Percentiles rank a stretch among this genome's conserved stretches.
Evolutionary conservation across 37 sponge, comb jelly and placozoan genomes (phyloP).

Genomic region (Beroe forskalii): DNA sequence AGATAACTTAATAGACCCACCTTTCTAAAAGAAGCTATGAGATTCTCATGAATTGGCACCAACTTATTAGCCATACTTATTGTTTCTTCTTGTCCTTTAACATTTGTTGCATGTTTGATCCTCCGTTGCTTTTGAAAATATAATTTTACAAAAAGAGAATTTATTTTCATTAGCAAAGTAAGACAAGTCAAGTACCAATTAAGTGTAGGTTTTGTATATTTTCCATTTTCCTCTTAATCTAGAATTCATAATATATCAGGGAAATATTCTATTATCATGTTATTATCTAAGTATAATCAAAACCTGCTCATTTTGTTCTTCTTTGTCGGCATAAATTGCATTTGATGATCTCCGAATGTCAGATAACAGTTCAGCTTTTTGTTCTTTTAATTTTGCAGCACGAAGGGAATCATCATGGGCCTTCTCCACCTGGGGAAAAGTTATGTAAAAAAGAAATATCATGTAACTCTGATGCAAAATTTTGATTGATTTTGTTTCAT

Average conservation of each 20-base stretch:
- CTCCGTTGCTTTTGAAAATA: neutral
- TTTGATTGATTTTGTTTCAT: too few relatives aligned
- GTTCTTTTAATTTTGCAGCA: neutral
- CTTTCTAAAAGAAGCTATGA: neutral
- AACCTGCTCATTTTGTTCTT: constrained; percentile 30
- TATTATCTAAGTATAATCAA: too few relatives aligned
- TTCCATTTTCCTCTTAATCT: too few relatives aligned
- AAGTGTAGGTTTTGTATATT: too few relatives aligned
- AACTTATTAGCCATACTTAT: neutral
- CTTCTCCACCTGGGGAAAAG: neutral
- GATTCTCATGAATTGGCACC: constrained; percentile 30
- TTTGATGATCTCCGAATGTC: neutral
- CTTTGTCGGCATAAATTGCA: constrained; percentile 36
- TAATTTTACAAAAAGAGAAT: neutral
- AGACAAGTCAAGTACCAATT: neutral
- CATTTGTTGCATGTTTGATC: neutral
- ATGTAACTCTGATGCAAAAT: too few relatives aligned
- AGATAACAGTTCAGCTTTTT: neutral
- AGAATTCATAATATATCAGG: too few relatives aligned
- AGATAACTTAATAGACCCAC: too few relatives aligned
- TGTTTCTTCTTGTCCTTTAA: neutral
- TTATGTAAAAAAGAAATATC: too few relatives aligned
- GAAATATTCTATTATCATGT: too few relatives aligned
- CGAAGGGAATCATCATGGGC: constrained; percentile 22
- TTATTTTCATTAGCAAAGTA: neutral